Conservation (phyloP, 2,113 vertebrate genomes). For the Amblyornis subalaris region DNA sequence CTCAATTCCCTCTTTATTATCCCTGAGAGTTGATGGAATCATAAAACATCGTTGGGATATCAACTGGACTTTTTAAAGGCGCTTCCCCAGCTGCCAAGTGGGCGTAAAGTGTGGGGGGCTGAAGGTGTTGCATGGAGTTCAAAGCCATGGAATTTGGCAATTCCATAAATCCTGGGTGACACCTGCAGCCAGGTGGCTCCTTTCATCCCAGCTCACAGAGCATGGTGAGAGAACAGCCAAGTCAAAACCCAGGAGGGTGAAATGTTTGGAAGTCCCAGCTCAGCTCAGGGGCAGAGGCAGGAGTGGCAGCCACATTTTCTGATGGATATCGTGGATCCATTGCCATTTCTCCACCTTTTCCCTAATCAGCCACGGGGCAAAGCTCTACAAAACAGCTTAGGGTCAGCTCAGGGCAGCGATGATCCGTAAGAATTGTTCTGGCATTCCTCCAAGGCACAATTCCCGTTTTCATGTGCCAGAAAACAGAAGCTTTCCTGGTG, state of each 20-base stretch:
- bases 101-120: neutral
- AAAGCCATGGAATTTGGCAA: neutral
- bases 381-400: neutral
- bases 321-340: neutral
- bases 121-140: neutral
- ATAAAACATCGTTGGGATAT: accelerated
- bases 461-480: too few relatives aligned
- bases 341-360: neutral
- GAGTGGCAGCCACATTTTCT: neutral
- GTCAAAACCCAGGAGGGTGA: neutral
- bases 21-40: neutral
- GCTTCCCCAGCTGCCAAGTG: neutral
- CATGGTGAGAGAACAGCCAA: neutral
- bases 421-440: neutral
- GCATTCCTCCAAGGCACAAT: accelerated
- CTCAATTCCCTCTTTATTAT: neutral
- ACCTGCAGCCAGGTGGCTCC: neutral
- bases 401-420: neutral
- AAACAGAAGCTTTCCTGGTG: neutral
- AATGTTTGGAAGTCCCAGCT: neutral
- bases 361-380: neutral
- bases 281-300: neutral
- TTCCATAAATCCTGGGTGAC: neutral
- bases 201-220: neutral
- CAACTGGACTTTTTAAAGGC: neutral